Conservation (phyloP, 1,140 invertebrate species). For the Rhagoletis pomonella region DNA sequence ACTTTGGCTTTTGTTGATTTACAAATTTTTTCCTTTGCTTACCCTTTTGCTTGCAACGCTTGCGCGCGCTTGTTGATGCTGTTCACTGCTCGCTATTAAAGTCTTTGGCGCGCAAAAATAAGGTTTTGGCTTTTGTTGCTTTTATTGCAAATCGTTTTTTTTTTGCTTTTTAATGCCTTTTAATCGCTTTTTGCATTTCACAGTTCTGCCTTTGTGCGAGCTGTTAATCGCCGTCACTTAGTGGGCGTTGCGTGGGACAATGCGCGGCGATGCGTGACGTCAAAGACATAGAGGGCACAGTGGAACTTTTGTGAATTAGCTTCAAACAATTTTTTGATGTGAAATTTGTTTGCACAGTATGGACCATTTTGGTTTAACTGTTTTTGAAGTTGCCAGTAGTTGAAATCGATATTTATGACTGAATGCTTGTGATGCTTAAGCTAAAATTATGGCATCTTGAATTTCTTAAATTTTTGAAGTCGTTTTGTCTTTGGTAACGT, state of each 20-base stretch:
- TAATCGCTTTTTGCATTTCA: background rate
- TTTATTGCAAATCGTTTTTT: background rate
- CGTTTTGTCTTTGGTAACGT: too few species aligned
- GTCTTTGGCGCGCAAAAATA: background rate
- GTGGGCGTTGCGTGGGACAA: constrained; percentile 17
- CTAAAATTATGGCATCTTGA: too few species aligned
- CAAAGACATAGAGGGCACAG: background rate
- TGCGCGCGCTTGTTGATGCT: background rate
- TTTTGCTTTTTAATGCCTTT: background rate
- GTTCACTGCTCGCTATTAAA: background rate
- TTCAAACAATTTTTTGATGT: background rate
- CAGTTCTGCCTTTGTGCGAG: background rate
- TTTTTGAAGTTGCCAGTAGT: too few species aligned
- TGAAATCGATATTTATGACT: too few species aligned
- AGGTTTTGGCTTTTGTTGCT: background rate
- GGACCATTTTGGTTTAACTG: too few species aligned
- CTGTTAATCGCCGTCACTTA: background rate
- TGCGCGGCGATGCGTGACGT: background rate
- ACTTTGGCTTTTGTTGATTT: too few species aligned
- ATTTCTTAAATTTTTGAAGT: too few species aligned
- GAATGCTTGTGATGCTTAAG: too few species aligned
- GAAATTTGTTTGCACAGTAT: too few species aligned
- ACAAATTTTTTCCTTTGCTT: background rate
- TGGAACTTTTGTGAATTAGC: background rate
- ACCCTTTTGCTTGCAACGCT: background rate